Percentiles rank a stretch among this genome's conserved stretches.
Evolutionary conservation across 2,888 invertebrate genomes (phyloP).

Genomic region (Penaeus monodon): DNA sequence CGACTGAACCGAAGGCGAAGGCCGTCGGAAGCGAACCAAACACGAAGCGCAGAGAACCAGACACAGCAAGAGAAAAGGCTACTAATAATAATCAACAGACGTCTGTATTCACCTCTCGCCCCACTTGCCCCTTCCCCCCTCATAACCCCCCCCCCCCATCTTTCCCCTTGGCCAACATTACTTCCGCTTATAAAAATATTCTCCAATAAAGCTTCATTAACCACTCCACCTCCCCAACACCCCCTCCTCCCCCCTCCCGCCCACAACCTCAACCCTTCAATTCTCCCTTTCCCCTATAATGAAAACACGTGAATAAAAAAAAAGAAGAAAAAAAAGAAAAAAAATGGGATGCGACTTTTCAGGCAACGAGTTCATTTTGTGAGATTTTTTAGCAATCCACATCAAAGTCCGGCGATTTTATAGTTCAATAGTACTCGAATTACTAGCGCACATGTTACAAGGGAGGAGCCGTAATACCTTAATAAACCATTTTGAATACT

Average conservation of each 20-base stretch:
- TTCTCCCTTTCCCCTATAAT: conserved; percentile 15
- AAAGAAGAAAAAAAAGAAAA: not conserved
- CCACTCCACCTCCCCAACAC: not conserved
- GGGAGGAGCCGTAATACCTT: conserved; percentile 14
- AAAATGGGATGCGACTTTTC: conserved; percentile 4
- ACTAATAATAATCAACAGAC: too few relatives aligned
- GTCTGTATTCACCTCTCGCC: not conserved
- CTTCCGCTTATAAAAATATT: conserved; percentile 11
- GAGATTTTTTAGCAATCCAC: conserved; percentile 22
- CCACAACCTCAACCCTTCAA: not conserved
- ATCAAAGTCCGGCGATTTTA: conserved; percentile 31
- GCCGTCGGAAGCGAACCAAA: too few relatives aligned
- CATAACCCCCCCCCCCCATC: not conserved
- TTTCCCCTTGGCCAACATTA: too few relatives aligned
- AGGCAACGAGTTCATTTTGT: conserved; percentile 23
- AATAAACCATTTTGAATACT: conserved; percentile 22
- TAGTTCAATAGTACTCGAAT: conserved; percentile 40
- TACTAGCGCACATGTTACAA: conserved; percentile 24
- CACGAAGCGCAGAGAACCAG: too few relatives aligned
- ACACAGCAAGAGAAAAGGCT: too few relatives aligned
- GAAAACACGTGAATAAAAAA: conserved; percentile 10
- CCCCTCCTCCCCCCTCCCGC: not conserved
- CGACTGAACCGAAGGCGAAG: too few relatives aligned
- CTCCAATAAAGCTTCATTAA: conserved; percentile 20
- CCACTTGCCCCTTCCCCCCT: not conserved